Base-by-base conservation (phyloP, 1,140 invertebrate genomes). In the Zeugodacus cucurbitae region DNA sequence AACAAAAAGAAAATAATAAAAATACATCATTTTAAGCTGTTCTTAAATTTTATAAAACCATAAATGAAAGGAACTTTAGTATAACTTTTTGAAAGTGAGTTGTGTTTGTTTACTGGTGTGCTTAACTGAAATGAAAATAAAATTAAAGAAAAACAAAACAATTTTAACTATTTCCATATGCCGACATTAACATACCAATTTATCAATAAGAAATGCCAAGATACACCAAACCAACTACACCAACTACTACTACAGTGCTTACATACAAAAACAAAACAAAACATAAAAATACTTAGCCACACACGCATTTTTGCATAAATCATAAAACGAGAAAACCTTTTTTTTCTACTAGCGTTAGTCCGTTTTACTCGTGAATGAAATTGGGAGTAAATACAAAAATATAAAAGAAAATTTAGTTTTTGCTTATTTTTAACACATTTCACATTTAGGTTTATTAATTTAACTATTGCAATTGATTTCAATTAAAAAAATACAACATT, bases 391-490 rank as follows among this genome's bases (percentile, higher is more conserved):
- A 78, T 44, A 78, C 70, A 44, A 17, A 44, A 17, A 41, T 78
- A 41, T 78, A 78, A 78, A 82, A 26, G 20, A 82, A 14, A 22
- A 17, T 37, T 82, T 78, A 8, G 7, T 82, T 74, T 82, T 34
- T 26, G 32, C 0, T 70, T 70, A 17, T 70, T 70, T 70, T 70
- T 70, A 8, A 41, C 44, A n/a, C n/a, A n/a, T n/a, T n/a, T n/a
- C n/a, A n/a, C 48, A 48, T 48, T 48, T 82, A 82, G 74, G 37
- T 82, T 82, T 82, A 82, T 17, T 82, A 48, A 82, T 20, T 17
- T 82, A 44, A 48, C 41, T 82, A 82, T 82, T 82, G 74, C 74
- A 82, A 82, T 48, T 82, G 20, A 82, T 74, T 74, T n/a, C n/a
- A n/a, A n/a, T n/a, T 74, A 32, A 74, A 74, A 74, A 74, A 37